A percentile compares a stretch with the other conserved stretches of the same genome.
Evolutionary conservation across 2,888 invertebrate genomes (phyloP).

Genomic region (Lithophane semibrunnea): DNA sequence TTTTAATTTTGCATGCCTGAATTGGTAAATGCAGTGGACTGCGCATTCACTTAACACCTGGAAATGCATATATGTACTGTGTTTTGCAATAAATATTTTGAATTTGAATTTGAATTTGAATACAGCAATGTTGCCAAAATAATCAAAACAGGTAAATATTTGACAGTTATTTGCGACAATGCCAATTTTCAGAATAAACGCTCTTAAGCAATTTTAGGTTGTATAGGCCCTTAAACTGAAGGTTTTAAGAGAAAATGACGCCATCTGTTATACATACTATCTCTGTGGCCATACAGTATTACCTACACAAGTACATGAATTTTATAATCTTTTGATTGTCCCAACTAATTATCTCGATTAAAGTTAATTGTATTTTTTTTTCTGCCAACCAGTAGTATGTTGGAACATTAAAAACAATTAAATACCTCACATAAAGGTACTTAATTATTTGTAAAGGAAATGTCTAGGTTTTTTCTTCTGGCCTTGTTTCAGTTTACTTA

Average conservation of each 20-base stretch:
- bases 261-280: background rate
- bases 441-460: conserved; percentile 55
- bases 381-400: conserved; percentile 39
- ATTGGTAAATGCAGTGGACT: too few species aligned
- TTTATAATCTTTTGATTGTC: conserved; percentile 45
- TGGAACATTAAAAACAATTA: conserved; percentile 47
- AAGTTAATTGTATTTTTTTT: conserved; percentile 57
- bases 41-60: too few species aligned
- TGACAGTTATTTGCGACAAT: too few species aligned
- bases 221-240: background rate
- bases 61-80: too few species aligned
- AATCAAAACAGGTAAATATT: too few species aligned
- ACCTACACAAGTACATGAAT: conserved; percentile 15
- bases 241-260: conserved; percentile 16
- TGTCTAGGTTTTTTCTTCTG: conserved; percentile 25
- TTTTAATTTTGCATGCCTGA: too few species aligned
- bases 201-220: too few species aligned
- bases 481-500: conserved; percentile 30
- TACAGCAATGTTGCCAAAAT: too few species aligned
- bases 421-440: conserved; percentile 54
- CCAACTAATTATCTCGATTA: conserved; percentile 54
- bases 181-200: too few species aligned
- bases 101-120: too few species aligned
- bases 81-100: too few species aligned
- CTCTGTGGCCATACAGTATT: background rate